Base-by-base conservation (phyloP, 2,113 vertebrate genomes). In the Catharus fuscescens region DNA sequence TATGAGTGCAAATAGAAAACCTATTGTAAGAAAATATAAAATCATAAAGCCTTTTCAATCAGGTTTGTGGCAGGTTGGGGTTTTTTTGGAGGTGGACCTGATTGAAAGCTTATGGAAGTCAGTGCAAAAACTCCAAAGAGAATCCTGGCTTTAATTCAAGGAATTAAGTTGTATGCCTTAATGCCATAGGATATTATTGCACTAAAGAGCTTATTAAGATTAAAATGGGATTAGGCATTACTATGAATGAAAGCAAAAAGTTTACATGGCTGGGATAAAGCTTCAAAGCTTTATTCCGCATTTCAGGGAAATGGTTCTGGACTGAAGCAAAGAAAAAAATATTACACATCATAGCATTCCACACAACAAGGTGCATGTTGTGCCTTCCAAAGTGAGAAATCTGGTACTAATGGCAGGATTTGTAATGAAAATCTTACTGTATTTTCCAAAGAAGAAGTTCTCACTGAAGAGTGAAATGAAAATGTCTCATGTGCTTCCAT, bases 161-260 rank as follows among this genome's bases (percentile, higher is more conserved):
- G 93, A 86, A 93, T 94, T 93, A 95, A 91, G 42, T 62, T 92
- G 24, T 70, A 69, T 59, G 70, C 40, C 42, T 91, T 82, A 91
- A 66, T 86, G 61, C 42, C 29, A 44, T n/a, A 72, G 78, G 70
- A 59, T 95, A 82, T 95, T 92, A 90, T 44, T 92, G 53, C 34
- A 57, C 62, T 95, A 91, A 96, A 92, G 78, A 89, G 80, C 54
- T 94, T 95, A 91, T 76, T 95, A 91, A 92, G 89, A 95, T 96
- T 95, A 94, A 91, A 94, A 89, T 87, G 65, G 91, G 93, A 97
- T 93, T 96, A 91, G 48, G 50, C 57, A 65, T 91, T 93, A 69
- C 57, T 44, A 31, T 70, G 80, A 90, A 91, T 85, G n/a, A 76
- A 88, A 87, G 70, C 29, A 81, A 92, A 91, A 71, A 67, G 52